These are phyloP conservation scores for Sinodicranocentrus sp. DNA, from an alignment of 2,888 invertebrate genomes.

Conservation along the genomic window DNA sequence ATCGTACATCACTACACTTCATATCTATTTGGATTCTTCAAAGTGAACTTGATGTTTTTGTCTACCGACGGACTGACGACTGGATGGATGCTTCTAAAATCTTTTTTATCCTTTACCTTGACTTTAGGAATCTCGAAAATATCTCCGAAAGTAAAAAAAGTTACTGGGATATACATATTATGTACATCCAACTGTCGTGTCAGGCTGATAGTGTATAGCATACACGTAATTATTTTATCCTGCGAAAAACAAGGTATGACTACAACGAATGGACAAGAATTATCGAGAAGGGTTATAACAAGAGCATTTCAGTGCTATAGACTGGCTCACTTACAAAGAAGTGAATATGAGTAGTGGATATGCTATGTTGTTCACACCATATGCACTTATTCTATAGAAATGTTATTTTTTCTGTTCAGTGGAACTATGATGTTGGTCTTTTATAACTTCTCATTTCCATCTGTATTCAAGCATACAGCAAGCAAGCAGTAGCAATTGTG, in stretches of 20 bases:
- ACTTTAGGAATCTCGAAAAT: constrained; percentile 12
- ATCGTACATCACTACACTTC: constrained; percentile 1
- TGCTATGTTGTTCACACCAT: constrained; percentile 26
- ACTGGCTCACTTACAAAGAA: constrained; percentile 33
- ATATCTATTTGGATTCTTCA: too few relatives aligned
- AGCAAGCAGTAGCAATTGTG: too few relatives aligned
- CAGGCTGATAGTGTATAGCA: too few relatives aligned
- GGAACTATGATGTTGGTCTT: neutral
- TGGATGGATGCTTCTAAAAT: constrained; percentile 3
- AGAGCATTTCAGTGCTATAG: neutral
- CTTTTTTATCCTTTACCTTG: constrained; percentile 20
- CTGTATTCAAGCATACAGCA: too few relatives aligned
- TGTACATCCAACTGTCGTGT: neutral
- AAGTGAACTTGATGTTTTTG: neutral
- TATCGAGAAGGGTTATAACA: too few relatives aligned
- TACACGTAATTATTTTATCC: constrained; percentile 49
- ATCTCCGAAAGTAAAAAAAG: neutral
- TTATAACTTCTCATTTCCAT: too few relatives aligned
- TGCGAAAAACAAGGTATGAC: constrained; percentile 14
- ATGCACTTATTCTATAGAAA: constrained; percentile 41
- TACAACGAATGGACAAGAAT: neutral
- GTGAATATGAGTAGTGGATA: constrained; percentile 4
- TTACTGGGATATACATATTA: neutral
- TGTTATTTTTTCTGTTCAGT: neutral
- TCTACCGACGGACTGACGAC: constrained; percentile 9